Conservation (phyloP, 2,113 vertebrate genomes). For the Rhegmatorhina hoffmannsi region DNA sequence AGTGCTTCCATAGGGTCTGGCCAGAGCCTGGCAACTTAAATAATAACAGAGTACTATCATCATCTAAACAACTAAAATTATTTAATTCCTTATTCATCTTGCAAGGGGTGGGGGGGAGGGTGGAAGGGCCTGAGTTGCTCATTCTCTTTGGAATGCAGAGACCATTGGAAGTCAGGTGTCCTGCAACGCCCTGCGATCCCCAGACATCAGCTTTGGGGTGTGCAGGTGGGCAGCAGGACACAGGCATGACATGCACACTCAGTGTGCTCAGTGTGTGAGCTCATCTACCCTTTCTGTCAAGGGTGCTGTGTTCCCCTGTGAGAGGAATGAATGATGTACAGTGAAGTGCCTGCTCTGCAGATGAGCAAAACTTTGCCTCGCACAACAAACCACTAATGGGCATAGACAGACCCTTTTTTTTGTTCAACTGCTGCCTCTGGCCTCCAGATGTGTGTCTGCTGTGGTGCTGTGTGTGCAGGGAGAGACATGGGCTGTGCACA, state of each 20-base stretch:
- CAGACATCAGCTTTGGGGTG: neutral
- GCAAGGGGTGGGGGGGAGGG: neutral
- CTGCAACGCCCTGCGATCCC: neutral
- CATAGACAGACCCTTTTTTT: neutral
- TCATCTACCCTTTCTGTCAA: neutral
- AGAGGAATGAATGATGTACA: rapidly evolving
- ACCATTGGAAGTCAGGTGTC: neutral
- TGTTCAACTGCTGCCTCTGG: neutral
- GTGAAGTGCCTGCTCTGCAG: neutral
- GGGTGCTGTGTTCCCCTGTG: rapidly evolving
- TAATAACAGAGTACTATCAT: neutral
- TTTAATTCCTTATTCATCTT: neutral
- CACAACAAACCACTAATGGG: neutral
- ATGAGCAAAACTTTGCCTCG: neutral
- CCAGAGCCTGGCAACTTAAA: neutral
- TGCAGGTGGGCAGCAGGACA: neutral
- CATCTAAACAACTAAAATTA: neutral
- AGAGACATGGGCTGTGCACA: neutral
- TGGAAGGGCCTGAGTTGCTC: neutral
- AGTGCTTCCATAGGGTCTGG: neutral
- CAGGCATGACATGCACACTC: rapidly evolving
- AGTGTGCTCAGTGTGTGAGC: rapidly evolving
- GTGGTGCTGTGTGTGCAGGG: neutral
- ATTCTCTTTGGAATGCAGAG: neutral
- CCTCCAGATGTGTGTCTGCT: neutral